Evolutionary conservation across 2,797 vertebrate genomes (phyloP).

Genomic region (Enteromius anoplus): DNA sequence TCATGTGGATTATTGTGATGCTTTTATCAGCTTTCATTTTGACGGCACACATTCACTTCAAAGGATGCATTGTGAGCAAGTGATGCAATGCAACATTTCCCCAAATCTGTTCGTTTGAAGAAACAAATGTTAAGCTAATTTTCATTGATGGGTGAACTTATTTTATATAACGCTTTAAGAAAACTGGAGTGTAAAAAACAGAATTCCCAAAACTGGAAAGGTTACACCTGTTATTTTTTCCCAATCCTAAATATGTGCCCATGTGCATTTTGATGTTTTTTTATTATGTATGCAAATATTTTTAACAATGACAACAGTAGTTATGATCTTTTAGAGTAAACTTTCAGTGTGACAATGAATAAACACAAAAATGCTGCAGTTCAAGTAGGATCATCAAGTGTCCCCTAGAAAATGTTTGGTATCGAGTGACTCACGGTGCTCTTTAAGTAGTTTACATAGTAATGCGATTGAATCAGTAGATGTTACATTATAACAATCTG

Average conservation of each 20-base stretch:
- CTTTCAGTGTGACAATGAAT: background rate
- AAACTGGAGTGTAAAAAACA: conserved; percentile 22
- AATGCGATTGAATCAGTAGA: background rate
- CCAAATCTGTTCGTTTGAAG: background rate
- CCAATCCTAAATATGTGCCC: background rate
- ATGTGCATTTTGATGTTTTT: conserved; percentile 4
- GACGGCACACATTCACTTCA: background rate
- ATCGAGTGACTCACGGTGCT: background rate
- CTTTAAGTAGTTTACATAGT: background rate
- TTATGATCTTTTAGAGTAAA: background rate
- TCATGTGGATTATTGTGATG: background rate
- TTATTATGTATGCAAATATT: background rate
- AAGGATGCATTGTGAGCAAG: background rate
- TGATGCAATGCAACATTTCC: background rate
- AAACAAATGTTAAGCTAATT: background rate
- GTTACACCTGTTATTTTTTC: background rate
- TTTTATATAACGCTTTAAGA: background rate
- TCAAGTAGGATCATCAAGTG: background rate
- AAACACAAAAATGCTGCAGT: conserved; percentile 1
- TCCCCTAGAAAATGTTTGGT: background rate
- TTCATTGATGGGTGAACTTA: background rate
- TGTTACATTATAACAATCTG: background rate
- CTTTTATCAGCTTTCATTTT: background rate
- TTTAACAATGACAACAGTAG: background rate
- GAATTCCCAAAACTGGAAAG: conserved; percentile 3